phyloP scores from a whole-genome alignment of 2,888 invertebrate species.

The Phaonia tiefii region DNA sequence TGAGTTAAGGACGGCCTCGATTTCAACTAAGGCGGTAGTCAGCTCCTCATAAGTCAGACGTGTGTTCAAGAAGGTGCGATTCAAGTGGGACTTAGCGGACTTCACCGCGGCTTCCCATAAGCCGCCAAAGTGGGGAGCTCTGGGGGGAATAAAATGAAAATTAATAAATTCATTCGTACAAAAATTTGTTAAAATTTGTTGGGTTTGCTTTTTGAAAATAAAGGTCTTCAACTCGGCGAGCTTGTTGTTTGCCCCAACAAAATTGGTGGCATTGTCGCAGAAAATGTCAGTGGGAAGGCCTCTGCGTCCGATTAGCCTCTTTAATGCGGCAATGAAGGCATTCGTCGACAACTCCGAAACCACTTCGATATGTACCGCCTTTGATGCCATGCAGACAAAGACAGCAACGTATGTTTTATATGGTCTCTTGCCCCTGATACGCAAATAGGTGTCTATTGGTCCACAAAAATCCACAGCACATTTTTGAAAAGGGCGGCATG shows the following conservation, averaged over 20 bases:
- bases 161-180: constrained; percentile 56
- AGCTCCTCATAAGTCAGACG: constrained; percentile 73
- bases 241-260: constrained; percentile 33
- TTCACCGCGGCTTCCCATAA: constrained; percentile 76
- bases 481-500: constrained; percentile 13
- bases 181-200: constrained; percentile 20
- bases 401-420: constrained; percentile 56
- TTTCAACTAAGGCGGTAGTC: constrained; percentile 71
- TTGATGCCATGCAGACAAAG: constrained; percentile 49
- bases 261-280: constrained; percentile 48
- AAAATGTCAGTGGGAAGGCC: constrained; percentile 40
- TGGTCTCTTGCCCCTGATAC: constrained; percentile 57
- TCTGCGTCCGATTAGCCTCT: constrained; percentile 40
- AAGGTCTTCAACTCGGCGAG: constrained; percentile 33
- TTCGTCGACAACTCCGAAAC: constrained; percentile 30
- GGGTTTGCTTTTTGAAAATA: constrained; percentile 2
- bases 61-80: constrained; percentile 68
- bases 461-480: constrained; percentile 60
- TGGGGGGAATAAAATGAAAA: constrained; percentile 76
- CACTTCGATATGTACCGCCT: constrained; percentile 46
- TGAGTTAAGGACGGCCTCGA: constrained; percentile 74
- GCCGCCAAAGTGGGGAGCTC: constrained; percentile 74
- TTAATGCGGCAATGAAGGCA: constrained; percentile 29
- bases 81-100: constrained; percentile 73
- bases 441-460: constrained; percentile 44